Conservation (phyloP, 2,113 vertebrate genomes). For the Myiagra hebetior region DNA sequence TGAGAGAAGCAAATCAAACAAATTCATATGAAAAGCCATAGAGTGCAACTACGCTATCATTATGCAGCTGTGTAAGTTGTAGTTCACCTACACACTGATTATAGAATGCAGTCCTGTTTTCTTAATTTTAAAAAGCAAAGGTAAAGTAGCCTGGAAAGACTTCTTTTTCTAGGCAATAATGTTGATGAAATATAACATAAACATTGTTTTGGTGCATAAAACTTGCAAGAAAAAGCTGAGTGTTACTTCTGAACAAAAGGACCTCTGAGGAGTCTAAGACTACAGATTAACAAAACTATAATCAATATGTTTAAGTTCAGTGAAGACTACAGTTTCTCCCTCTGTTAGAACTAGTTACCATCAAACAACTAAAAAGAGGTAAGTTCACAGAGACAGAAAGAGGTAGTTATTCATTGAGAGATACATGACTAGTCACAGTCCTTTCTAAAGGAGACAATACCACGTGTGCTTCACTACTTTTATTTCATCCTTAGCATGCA, state of each 20-base stretch:
- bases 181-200: background rate
- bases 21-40: background rate
- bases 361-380: background rate
- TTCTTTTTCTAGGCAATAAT: background rate
- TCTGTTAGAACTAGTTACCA: background rate
- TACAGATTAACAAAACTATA: background rate
- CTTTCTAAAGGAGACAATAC: background rate
- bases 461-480: fast-evolving
- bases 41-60: background rate
- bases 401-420: background rate
- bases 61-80: background rate
- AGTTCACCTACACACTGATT: background rate
- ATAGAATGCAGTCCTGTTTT: background rate
- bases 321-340: background rate
- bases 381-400: background rate
- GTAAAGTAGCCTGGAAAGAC: background rate
- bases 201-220: background rate
- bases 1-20: background rate
- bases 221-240: background rate
- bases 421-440: background rate
- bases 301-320: background rate
- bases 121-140: background rate
- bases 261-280: background rate
- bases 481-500: background rate
- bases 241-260: background rate